These are phyloP conservation scores for Pardosa pseudoannulata DNA, from an alignment of 2,888 invertebrate genomes.

Conservation along the genomic window DNA sequence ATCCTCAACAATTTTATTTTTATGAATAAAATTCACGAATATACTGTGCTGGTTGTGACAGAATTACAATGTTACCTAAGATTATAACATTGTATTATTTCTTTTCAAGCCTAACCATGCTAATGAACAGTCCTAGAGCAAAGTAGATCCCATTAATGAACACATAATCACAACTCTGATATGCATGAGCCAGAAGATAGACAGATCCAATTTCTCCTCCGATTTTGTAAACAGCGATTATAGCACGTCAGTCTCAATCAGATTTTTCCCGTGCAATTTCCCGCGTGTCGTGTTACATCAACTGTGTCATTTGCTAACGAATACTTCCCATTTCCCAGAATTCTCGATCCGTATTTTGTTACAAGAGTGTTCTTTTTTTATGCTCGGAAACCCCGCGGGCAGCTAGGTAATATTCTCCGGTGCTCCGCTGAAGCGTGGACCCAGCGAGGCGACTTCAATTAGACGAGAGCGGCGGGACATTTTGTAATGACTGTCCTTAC, in stretches of 20 bases:
- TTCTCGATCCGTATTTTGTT: constrained; percentile 5
- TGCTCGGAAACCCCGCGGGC: neutral
- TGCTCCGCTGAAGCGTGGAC: constrained; percentile 36
- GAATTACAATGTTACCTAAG: no score
- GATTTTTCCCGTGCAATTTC: constrained; percentile 7
- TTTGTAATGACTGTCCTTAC: constrained; percentile 28
- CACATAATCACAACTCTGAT: neutral
- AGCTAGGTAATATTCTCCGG: neutral
- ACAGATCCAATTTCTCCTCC: constrained; percentile 15
- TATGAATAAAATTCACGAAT: no score
- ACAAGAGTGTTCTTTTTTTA: neutral
- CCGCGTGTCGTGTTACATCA: neutral
- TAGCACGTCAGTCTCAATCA: constrained; percentile 13
- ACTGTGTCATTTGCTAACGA: constrained; percentile 5
- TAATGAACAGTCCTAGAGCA: no score
- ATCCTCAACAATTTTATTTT: no score
- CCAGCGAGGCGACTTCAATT: constrained; percentile 38
- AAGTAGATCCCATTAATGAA: neutral
- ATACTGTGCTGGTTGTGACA: no score
- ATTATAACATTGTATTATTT: no score
- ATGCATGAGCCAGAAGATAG: neutral
- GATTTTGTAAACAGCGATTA: constrained; percentile 13
- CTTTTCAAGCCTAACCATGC: no score
- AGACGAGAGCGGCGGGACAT: constrained; percentile 4
- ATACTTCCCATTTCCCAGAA: neutral